These are phyloP conservation scores for Poeciliopsis prolifica DNA, from an alignment of 2,113 vertebrate species.

Conservation along the genomic window DNA sequence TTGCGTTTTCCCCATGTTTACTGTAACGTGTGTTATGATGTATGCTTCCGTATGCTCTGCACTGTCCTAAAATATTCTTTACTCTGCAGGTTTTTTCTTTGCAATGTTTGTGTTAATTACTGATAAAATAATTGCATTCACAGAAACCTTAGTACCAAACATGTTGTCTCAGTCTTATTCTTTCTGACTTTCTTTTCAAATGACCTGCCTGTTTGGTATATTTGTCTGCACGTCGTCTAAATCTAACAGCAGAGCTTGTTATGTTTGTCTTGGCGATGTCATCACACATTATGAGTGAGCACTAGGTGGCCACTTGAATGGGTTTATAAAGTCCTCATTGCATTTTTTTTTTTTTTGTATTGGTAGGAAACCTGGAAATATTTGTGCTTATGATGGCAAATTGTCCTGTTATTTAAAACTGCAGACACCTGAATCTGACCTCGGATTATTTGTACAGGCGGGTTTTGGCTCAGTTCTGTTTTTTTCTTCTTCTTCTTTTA, in stretches of 20 bases:
- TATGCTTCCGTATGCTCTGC: conserved; percentile 22
- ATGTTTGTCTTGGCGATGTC: conserved; percentile 14
- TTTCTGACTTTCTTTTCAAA: conserved; percentile 2
- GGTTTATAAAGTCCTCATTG: conserved; percentile 37
- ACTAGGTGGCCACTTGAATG: conserved; percentile 38
- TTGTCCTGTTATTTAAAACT: conserved; percentile 53
- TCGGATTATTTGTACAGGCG: conserved; percentile 66
- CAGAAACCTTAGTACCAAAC: conserved; percentile 27
- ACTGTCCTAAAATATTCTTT: neutral
- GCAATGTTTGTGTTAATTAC: conserved; percentile 31
- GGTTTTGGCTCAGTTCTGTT: conserved; percentile 63
- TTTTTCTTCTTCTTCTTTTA: conserved; percentile 19
- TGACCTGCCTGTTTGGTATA: conserved; percentile 1
- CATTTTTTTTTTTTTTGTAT: conserved; percentile 5
- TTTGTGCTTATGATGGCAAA: conserved; percentile 56
- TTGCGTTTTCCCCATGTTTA: conserved; percentile 44
- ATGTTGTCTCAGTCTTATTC: conserved; percentile 27
- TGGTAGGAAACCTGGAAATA: conserved; percentile 54
- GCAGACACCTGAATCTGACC: conserved; percentile 62
- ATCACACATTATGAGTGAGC: conserved; percentile 18
- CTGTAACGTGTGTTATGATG: conserved; percentile 42
- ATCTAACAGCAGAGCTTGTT: conserved; percentile 13
- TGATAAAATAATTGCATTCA: conserved; percentile 14
- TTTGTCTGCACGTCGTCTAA: neutral
- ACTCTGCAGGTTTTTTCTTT: conserved; percentile 13